A percentile compares a stretch with the other conserved stretches of the same genome.
These are phyloP conservation scores for Sussaba pulchella DNA, from an alignment of 2,888 invertebrate species.

Conservation along the genomic window DNA sequence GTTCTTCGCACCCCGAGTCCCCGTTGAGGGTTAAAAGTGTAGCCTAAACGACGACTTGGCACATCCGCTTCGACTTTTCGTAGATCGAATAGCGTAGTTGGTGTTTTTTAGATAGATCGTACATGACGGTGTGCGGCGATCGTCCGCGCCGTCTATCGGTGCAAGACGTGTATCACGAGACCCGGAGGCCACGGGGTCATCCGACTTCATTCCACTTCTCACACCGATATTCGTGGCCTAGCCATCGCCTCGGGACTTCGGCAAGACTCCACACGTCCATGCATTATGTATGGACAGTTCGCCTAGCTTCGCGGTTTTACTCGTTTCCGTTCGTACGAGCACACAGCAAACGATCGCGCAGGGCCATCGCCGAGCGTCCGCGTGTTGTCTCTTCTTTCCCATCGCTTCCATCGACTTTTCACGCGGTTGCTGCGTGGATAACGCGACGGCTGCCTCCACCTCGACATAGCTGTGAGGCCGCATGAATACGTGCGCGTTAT, in stretches of 20 bases:
- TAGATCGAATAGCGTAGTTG: slow-evolving; percentile 12
- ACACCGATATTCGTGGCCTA: slow-evolving; percentile 76
- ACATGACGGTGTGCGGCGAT: slow-evolving; percentile 54
- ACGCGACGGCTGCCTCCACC: neutral
- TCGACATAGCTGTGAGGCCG: neutral
- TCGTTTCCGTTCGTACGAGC: neutral
- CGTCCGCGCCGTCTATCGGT: slow-evolving; percentile 19
- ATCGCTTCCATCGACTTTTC: slow-evolving; percentile 40
- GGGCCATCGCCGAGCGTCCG: neutral
- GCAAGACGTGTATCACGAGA: slow-evolving; percentile 14
- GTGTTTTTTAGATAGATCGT: slow-evolving; percentile 80
- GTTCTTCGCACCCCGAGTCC: too few species aligned
- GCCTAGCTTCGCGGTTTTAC: slow-evolving; percentile 21
- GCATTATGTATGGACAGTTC: slow-evolving; percentile 62
- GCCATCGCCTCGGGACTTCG: slow-evolving; percentile 49
- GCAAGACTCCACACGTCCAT: slow-evolving; percentile 59
- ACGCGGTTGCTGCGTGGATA: slow-evolving; percentile 15
- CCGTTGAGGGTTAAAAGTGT: too few species aligned
- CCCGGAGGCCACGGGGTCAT: slow-evolving; percentile 75
- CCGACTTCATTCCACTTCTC: slow-evolving; percentile 75
- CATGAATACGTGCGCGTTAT: too few species aligned
- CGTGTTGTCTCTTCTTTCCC: slow-evolving; percentile 8
- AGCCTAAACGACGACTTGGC: neutral
- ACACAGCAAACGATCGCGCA: slow-evolving; percentile 17
- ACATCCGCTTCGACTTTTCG: neutral